Conservation (phyloP, 2,888 invertebrate species). For the Aphelenchoides bicaudatus region DNA sequence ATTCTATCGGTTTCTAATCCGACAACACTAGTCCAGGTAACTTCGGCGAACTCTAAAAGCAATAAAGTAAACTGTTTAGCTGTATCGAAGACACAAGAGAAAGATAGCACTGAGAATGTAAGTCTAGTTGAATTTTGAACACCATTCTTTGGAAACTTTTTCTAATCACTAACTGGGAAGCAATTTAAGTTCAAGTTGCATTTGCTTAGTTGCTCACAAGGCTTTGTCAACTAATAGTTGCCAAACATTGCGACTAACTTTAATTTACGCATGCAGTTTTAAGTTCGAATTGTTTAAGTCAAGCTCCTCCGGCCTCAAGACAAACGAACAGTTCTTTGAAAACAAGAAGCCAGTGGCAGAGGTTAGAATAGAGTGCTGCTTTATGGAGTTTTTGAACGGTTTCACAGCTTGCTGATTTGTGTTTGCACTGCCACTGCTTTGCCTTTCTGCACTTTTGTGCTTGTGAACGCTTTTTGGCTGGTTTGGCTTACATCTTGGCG, state of each 20-base stretch:
- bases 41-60: no score
- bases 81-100: slow-evolving; percentile 54
- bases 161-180: no score
- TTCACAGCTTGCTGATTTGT: no score
- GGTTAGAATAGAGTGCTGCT: slow-evolving; percentile 35
- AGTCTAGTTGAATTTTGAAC: no score
- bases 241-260: no score
- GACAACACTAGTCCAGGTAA: slow-evolving; percentile 56
- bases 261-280: no score
- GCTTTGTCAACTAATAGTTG: no score
- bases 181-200: no score
- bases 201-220: no score
- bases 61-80: not conserved
- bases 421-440: not conserved
- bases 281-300: slow-evolving; percentile 17
- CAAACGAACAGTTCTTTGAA: slow-evolving; percentile 22
- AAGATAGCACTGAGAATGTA: slow-evolving; percentile 57
- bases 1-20: slow-evolving; percentile 57
- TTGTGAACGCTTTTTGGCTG: slow-evolving; percentile 1
- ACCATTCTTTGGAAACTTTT: no score
- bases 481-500: no score
- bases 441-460: slow-evolving; percentile 16
- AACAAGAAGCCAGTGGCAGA: slow-evolving; percentile 51
- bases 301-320: not conserved
- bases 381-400: no score